Conservation (phyloP, 2,797 vertebrate species). For the Sebastes cheni region DNA sequence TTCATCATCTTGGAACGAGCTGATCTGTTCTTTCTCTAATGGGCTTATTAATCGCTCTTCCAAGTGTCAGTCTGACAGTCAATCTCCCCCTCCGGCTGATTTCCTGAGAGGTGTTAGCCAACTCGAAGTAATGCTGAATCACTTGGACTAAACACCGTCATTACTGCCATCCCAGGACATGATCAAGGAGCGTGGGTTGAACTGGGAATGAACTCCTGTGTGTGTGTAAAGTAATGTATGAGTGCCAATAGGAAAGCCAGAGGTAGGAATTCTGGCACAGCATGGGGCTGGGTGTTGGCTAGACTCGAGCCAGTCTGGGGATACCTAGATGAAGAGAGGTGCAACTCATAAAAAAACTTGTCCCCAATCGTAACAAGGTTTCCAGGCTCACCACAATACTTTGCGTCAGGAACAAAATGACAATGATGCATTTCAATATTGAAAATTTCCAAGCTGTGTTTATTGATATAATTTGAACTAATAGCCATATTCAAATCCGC, state of each 20-base stretch:
- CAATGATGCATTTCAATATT: background rate
- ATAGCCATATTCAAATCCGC: background rate
- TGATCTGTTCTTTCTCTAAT: background rate
- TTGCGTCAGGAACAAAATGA: background rate
- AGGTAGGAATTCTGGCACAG: conserved; percentile 54
- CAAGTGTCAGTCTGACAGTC: conserved; percentile 5
- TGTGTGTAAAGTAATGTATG: background rate
- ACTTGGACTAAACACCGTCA: conserved; percentile 51
- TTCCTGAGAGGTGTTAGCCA: conserved; percentile 41
- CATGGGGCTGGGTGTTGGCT: conserved; percentile 44
- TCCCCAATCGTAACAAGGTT: background rate
- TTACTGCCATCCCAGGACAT: conserved; percentile 51
- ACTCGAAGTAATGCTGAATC: conserved; percentile 28
- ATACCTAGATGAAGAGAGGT: background rate
- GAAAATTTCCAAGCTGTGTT: background rate
- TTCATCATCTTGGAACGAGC: background rate
- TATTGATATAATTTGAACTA: background rate
- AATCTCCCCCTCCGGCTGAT: conserved; percentile 44
- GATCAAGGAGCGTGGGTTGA: conserved; percentile 52
- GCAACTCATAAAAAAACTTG: background rate
- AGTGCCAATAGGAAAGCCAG: conserved; percentile 32
- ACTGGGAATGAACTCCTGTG: background rate
- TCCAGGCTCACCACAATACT: background rate
- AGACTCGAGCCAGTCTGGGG: background rate
- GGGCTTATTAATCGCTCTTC: conserved; percentile 12